Evolutionary conservation across 35 echinoderm and acorn worm genomes (phyloP).

Genomic region (Heliocidaris tuberculata): DNA sequence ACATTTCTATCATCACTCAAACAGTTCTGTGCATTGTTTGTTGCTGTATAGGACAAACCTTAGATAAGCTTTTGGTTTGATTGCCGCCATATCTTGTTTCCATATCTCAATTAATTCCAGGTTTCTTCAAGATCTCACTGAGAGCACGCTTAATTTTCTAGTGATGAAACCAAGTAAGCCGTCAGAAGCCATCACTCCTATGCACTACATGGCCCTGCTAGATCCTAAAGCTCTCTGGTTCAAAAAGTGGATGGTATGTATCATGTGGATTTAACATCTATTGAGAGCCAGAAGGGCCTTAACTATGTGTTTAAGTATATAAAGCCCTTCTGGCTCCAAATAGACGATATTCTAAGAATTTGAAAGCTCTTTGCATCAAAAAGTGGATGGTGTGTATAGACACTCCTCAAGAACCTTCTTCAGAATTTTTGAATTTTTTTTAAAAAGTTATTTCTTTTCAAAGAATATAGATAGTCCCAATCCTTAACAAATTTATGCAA

Average conservation of each 20-base stretch:
- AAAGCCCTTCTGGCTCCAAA: neutral
- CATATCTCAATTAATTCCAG: slow-evolving; percentile 27
- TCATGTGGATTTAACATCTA: neutral
- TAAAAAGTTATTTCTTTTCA: too few species aligned
- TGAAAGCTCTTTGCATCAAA: neutral
- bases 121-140: slow-evolving; percentile 87
- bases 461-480: too few species aligned
- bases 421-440: too few species aligned
- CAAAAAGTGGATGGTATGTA: slow-evolving; percentile 95
- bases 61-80: too few species aligned
- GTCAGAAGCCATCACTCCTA: slow-evolving; percentile 59
- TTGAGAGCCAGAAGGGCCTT: too few species aligned
- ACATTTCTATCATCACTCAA: too few species aligned
- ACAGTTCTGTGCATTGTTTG: too few species aligned
- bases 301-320: neutral
- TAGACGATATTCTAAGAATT: neutral
- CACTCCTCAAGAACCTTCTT: too few species aligned
- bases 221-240: slow-evolving; percentile 96
- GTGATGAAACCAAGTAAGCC: slow-evolving; percentile 47
- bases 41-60: too few species aligned
- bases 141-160: slow-evolving; percentile 72
- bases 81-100: too few species aligned
- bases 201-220: slow-evolving; percentile 73
- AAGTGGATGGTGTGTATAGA: too few species aligned
- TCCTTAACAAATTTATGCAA: too few species aligned